These are phyloP conservation scores for Siphamia tubifer DNA, from an alignment of 2,113 vertebrate genomes.

Conservation along the genomic window DNA sequence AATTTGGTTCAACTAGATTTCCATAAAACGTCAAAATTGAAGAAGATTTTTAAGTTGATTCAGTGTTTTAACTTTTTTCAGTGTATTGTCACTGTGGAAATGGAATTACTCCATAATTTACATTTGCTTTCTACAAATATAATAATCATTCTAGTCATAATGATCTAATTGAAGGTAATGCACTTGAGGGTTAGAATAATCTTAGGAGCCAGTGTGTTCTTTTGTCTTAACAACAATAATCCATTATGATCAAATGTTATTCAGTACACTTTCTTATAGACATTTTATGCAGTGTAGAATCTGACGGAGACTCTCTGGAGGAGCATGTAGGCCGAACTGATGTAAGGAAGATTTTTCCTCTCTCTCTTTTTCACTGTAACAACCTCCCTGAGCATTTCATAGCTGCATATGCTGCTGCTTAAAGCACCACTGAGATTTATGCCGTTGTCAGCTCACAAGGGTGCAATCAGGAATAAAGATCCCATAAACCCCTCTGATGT, in stretches of 20 bases:
- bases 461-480: slow-evolving; percentile 78
- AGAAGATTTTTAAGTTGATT: too few species aligned
- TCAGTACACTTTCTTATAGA: slow-evolving; percentile 29
- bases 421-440: slow-evolving; percentile 75
- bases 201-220: neutral
- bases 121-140: neutral
- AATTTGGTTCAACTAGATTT: too few species aligned
- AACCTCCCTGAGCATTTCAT: slow-evolving; percentile 73
- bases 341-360: slow-evolving; percentile 58
- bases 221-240: slow-evolving; percentile 18
- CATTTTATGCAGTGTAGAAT: slow-evolving; percentile 48
- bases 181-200: slow-evolving; percentile 13
- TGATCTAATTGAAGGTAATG: neutral
- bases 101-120: too few species aligned
- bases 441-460: slow-evolving; percentile 77
- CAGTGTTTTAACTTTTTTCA: too few species aligned
- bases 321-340: slow-evolving; percentile 54
- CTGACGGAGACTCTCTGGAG: slow-evolving; percentile 52
- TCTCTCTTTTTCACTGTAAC: slow-evolving; percentile 64
- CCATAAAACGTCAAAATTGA: too few species aligned
- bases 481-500: slow-evolving; percentile 78
- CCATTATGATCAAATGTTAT: slow-evolving; percentile 38
- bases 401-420: slow-evolving; percentile 77
- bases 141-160: neutral
- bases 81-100: too few species aligned